These are phyloP conservation scores for Camponotus fellah DNA, from an alignment of 2,888 invertebrate species.

Conservation along the genomic window DNA sequence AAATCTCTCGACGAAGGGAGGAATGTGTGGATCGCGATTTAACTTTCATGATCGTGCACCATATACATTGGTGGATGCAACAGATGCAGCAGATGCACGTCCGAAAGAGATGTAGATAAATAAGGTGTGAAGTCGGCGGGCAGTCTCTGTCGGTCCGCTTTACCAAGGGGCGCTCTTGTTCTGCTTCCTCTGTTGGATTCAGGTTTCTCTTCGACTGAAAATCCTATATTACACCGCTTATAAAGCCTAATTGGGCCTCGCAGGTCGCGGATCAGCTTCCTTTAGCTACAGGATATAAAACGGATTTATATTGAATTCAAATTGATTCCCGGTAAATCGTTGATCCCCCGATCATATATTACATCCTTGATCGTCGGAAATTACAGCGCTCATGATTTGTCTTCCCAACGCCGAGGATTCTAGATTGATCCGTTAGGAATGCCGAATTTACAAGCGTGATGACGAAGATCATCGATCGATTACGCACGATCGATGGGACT, in stretches of 20 bases:
- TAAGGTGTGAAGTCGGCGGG: constrained; percentile 74
- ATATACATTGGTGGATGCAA: constrained; percentile 67
- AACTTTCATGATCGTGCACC: constrained; percentile 66
- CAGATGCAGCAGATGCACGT: constrained; percentile 37
- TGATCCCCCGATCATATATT: constrained; percentile 66
- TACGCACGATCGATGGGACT: not conserved
- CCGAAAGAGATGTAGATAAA: constrained; percentile 74
- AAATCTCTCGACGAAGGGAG: constrained; percentile 39
- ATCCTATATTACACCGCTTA: constrained; percentile 49
- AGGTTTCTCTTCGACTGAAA: constrained; percentile 50
- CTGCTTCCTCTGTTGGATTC: constrained; percentile 40
- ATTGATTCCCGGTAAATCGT: constrained; percentile 72
- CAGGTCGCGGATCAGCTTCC: constrained; percentile 66
- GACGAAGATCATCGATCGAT: constrained; percentile 13
- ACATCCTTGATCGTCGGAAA: constrained; percentile 67
- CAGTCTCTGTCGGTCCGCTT: constrained; percentile 30
- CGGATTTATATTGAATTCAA: constrained; percentile 68
- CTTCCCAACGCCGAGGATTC: constrained; percentile 64
- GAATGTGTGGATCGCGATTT: constrained; percentile 54
- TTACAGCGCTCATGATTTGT: constrained; percentile 74
- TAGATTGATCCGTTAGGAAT: constrained; percentile 26
- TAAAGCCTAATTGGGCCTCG: constrained; percentile 74
- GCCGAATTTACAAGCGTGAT: constrained; percentile 46
- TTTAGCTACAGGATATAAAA: constrained; percentile 46
- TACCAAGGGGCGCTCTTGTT: constrained; percentile 43